Percentiles rank a stretch among this genome's conserved stretches.
These are phyloP conservation scores for Microcebus ravelobensis DNA, from an alignment of 2,113 vertebrate genomes.

Conservation along the genomic window DNA sequence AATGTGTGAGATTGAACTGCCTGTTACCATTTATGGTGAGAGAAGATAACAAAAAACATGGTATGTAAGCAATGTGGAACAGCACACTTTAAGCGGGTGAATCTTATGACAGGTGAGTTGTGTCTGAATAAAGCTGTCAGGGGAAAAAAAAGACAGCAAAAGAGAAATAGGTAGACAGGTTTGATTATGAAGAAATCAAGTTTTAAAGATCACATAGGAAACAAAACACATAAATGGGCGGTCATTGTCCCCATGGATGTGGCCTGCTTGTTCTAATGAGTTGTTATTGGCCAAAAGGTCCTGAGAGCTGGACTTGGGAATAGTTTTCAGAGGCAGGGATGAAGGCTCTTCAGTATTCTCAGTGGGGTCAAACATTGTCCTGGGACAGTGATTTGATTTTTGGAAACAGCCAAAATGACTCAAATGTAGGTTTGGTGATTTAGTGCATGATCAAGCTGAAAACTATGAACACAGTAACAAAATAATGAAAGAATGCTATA, in stretches of 20 bases:
- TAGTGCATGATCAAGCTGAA: conserved; percentile 34
- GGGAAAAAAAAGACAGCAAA: neutral
- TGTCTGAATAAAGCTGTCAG: neutral
- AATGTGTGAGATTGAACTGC: neutral
- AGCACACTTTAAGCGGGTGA: neutral
- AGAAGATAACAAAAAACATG: neutral
- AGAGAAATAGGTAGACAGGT: neutral
- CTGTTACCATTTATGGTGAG: neutral
- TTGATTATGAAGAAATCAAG: conserved; percentile 18
- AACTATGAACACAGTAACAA: conserved; percentile 3
- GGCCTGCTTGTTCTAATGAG: neutral
- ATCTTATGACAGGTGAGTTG: neutral
- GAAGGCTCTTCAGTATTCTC: conserved; percentile 7
- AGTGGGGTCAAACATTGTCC: neutral
- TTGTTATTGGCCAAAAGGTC: neutral
- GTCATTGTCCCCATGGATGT: neutral
- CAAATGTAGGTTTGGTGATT: conserved; percentile 35
- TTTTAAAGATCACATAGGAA: conserved; percentile 26
- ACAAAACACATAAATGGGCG: neutral
- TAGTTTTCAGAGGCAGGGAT: neutral
- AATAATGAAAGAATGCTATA: neutral
- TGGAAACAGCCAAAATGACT: conserved; percentile 53
- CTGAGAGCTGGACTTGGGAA: neutral
- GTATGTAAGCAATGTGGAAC: neutral
- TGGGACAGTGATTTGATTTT: conserved; percentile 2